A percentile compares a stretch with the other conserved stretches of the same genome.
These are phyloP conservation scores for Ophthalmolycus amberensis DNA, from an alignment of 2,113 vertebrate genomes.

Conservation along the genomic window DNA sequence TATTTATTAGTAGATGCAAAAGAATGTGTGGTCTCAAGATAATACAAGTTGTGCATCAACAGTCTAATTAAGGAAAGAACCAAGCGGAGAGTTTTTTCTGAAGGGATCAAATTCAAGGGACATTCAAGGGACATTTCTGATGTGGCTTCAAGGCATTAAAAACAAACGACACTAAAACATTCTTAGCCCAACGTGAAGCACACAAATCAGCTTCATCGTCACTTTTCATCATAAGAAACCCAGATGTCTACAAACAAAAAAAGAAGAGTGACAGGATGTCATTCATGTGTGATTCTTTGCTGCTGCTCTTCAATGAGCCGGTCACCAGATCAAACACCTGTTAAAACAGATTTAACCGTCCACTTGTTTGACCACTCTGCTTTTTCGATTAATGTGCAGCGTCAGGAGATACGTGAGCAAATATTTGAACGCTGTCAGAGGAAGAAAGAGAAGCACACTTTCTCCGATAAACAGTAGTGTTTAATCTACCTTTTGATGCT, in stretches of 20 bases:
- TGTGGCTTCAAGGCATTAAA: too few species aligned
- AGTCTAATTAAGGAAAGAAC: background rate
- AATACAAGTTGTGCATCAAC: accelerated
- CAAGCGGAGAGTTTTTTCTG: too few species aligned
- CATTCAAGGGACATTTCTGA: background rate
- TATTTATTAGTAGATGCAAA: background rate
- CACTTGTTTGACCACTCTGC: slow-evolving; percentile 5
- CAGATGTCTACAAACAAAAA: background rate
- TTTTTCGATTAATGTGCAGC: slow-evolving; percentile 15
- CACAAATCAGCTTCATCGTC: background rate
- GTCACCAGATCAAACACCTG: too few species aligned
- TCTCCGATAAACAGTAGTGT: background rate
- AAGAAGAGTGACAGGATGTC: background rate
- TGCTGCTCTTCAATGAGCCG: background rate
- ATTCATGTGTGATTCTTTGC: too few species aligned
- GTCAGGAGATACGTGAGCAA: background rate
- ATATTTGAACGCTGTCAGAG: slow-evolving; percentile 13
- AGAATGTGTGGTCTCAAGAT: background rate
- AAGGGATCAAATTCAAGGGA: too few species aligned
- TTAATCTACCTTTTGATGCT: slow-evolving; percentile 30
- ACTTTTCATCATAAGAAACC: background rate
- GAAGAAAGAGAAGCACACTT: background rate
- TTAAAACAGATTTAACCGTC: background rate
- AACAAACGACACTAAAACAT: background rate
- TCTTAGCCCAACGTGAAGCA: background rate